phyloP scores from a whole-genome alignment of 2,113 vertebrate species.

The Tetrao urogallus region DNA sequence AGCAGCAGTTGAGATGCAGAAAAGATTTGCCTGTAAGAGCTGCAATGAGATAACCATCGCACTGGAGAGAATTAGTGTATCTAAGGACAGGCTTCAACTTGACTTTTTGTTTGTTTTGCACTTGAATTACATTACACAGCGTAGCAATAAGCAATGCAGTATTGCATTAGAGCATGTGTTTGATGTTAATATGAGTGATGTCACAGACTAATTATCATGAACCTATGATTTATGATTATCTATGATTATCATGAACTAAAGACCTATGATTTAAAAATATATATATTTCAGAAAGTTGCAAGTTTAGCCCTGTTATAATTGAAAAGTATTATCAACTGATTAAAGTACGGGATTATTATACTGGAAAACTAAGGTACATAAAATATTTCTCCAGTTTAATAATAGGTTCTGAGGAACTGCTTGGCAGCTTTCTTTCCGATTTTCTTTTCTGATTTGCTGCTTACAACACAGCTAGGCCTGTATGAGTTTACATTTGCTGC shows the following conservation, averaged over 20 bases:
- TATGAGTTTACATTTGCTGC: neutral
- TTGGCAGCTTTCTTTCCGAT: neutral
- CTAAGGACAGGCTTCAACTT: constrained; percentile 23
- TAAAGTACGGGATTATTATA: neutral
- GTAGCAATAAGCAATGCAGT: neutral
- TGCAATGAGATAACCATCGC: constrained; percentile 17
- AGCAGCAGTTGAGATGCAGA: constrained; percentile 37
- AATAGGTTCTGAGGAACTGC: neutral
- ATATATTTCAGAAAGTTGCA: neutral
- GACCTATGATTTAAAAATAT: neutral
- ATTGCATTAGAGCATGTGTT: neutral
- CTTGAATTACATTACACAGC: neutral
- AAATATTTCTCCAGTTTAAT: neutral
- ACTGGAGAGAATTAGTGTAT: constrained; percentile 35
- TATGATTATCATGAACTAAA: constrained; percentile 18
- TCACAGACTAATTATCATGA: constrained; percentile 1
- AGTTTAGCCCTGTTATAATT: neutral
- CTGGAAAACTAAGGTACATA: neutral
- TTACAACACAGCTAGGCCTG: neutral
- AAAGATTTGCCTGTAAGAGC: constrained; percentile 42
- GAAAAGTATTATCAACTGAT: neutral
- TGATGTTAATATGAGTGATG: neutral
- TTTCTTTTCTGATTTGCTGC: neutral
- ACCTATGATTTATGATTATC: neutral
- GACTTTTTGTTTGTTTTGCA: neutral